These are phyloP conservation scores for Leuciscus idus DNA, from an alignment of 2,113 vertebrate genomes.

Conservation along the genomic window DNA sequence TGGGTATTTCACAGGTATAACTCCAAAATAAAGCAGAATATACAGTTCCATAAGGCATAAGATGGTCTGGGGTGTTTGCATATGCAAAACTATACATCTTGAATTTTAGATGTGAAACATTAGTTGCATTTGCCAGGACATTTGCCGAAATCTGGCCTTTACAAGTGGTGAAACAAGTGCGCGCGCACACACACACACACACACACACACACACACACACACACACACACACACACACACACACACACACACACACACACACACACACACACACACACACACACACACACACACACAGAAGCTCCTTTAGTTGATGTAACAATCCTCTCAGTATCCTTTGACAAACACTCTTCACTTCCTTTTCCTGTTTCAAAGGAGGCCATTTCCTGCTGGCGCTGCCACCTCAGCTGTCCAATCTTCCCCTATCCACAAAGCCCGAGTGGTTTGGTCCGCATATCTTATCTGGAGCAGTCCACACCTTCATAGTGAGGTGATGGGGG, in stretches of 20 bases:
- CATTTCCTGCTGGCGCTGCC: conserved; percentile 52
- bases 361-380: conserved; percentile 52
- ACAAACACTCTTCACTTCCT: conserved; percentile 57
- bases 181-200: no score
- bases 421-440: neutral
- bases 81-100: neutral
- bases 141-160: neutral
- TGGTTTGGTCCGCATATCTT: conserved; percentile 42
- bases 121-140: neutral
- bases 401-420: conserved; percentile 49
- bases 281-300: conserved; percentile 16
- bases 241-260: neutral
- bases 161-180: neutral
- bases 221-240: neutral
- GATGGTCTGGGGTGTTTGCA: neutral
- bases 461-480: conserved; percentile 49
- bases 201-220: no score
- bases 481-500: conserved; percentile 43
- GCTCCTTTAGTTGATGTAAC: conserved; percentile 38
- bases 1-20: neutral
- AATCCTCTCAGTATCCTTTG: conserved; percentile 49
- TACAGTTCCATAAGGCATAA: neutral
- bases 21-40: neutral
- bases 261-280: neutral
- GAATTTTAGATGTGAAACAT: neutral